phyloP scores from a whole-genome alignment of 2,113 vertebrate species.

The Salvator merianae region DNA sequence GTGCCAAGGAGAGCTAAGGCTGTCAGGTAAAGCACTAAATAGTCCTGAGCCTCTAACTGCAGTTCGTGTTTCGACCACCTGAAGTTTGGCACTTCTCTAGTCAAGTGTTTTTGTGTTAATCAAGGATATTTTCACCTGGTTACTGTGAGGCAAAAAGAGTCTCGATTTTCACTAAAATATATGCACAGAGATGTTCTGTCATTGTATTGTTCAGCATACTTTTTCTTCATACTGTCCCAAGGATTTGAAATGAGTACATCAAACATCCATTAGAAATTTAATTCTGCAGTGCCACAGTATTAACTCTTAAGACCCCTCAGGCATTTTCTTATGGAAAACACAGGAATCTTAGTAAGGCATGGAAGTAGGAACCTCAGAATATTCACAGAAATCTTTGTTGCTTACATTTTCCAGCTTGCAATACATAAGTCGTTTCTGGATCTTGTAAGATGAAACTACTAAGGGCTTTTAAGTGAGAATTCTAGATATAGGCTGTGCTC shows the following conservation, averaged over 20 bases:
- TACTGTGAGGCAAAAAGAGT: background rate
- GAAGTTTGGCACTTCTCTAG: too few species aligned
- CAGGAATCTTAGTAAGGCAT: background rate
- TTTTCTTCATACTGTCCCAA: background rate
- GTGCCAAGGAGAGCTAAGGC: too few species aligned
- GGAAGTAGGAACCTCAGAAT: background rate
- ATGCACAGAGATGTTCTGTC: background rate
- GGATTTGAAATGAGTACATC: background rate
- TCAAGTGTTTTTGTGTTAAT: background rate
- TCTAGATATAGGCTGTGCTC: too few species aligned
- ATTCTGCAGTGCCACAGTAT: background rate
- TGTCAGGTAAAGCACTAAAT: too few species aligned
- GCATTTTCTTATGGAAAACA: background rate
- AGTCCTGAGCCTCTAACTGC: too few species aligned
- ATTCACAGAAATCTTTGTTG: background rate
- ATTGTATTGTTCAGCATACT: background rate
- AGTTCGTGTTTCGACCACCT: too few species aligned
- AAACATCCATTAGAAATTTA: background rate
- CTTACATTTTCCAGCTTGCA: background rate
- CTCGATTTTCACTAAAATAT: background rate
- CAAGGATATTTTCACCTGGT: background rate
- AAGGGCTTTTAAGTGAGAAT: background rate
- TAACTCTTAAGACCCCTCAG: background rate
- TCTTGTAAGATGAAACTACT: background rate
- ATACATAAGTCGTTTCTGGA: background rate